Base-by-base conservation (phyloP, 2,797 vertebrate genomes). In the Typhlichthys subterraneus region DNA sequence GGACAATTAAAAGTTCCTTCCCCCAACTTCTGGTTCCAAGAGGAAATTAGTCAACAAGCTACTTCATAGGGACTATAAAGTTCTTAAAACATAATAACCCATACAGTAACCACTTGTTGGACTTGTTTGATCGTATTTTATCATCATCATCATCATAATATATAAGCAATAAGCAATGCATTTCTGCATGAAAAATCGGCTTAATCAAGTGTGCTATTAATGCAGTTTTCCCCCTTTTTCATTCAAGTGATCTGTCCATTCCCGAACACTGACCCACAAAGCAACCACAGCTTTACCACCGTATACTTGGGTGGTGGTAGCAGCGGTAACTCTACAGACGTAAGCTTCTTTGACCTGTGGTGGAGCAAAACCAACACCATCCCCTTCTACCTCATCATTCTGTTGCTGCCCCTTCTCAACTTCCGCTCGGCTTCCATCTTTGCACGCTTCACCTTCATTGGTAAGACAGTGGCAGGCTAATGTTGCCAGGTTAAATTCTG, bases 371-470 rank as follows among this genome's bases (percentile, higher is more conserved):
- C 94, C 38, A 88, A 81, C 77, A 98, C 96, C 2, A 91, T 98
- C 33, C 97, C 97, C 0, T 82, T 98, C 53, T 98, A 98, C 82
- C 92, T 99, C 51, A 87, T 96, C 47, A 57, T 88, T 31, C 79
- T 98, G 70, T 92, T 99, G 72, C 87, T 99, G 33, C 96, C 97
- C 0, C 89, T 99, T 71, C 93, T 99, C 73, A 96, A 94, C 87
- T 95, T 99, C 79, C 95, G 94, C 65, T 99, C 97, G 0, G 96
- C 97, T 0, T 96, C 97, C n/a, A 99, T 99, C 89, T 99, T 99
- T 55, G 95, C 97, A 0, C 94, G 95, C 77, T 99, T 99, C 87
- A 99, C 98, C 42, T 95, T 97, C 53, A 77, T 99, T 53, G 97
- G 97, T 99, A 91, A 85, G 92, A 15, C 45, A 72, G 51, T 1